Evolutionary conservation across 2,888 invertebrate genomes (phyloP).

Genomic region (Chalcis sispes): DNA sequence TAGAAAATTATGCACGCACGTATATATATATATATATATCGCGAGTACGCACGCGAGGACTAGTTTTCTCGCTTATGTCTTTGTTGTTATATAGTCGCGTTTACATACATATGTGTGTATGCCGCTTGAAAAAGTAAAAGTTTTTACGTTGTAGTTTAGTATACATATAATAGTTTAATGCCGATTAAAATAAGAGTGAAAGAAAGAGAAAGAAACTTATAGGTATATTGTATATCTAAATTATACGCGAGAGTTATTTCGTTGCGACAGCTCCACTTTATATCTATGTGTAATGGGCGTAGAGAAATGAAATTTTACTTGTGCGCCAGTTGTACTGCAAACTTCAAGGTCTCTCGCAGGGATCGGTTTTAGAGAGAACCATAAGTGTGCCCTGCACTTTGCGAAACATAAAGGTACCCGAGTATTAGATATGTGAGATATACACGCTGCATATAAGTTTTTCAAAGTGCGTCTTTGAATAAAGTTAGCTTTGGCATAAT

Average conservation of each 20-base stretch:
- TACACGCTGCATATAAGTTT: not conserved
- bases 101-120: not conserved
- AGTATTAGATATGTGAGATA: no score
- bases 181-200: not conserved
- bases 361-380: not conserved
- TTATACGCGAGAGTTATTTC: conserved; percentile 32
- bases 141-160: conserved; percentile 17
- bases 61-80: not conserved
- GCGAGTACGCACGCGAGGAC: not conserved
- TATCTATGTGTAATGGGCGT: no score
- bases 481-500: conserved; percentile 1
- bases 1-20: not conserved
- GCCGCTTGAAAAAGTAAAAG: conserved; percentile 21
- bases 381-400: not conserved
- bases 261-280: no score
- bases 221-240: not conserved
- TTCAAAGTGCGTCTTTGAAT: no score
- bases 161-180: not conserved
- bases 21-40: not conserved
- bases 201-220: no score
- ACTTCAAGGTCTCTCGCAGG: conserved; percentile 37
- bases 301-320: conserved; percentile 46
- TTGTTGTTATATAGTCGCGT: not conserved
- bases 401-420: not conserved
- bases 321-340: not conserved